Conservation (phyloP, 2,888 invertebrate species). For the Nezara viridula region DNA sequence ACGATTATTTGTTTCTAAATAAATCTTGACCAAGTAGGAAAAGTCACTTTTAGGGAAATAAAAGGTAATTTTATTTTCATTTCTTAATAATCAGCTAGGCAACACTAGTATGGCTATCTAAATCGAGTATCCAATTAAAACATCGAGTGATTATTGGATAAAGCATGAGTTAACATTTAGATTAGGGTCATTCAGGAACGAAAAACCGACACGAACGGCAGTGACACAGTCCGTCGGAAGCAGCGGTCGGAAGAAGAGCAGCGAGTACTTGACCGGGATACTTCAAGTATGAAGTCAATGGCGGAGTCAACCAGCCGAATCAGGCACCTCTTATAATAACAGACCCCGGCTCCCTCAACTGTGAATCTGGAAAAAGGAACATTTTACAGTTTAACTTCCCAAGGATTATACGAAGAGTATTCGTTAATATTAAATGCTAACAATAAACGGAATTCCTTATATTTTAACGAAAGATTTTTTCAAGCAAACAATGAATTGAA, state of each 20-base stretch:
- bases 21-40: too few relatives aligned
- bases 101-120: too few relatives aligned
- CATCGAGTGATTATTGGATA: too few relatives aligned
- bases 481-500: too few relatives aligned
- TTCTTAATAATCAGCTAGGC: too few relatives aligned
- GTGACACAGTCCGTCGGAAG: background rate
- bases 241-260: slow-evolving; percentile 36
- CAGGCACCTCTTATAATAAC: slow-evolving; percentile 13
- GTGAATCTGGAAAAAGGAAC: background rate
- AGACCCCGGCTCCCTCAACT: background rate
- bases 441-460: background rate
- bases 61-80: too few relatives aligned
- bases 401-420: background rate
- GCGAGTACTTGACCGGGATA: slow-evolving; percentile 53
- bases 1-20: too few relatives aligned
- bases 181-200: background rate
- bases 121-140: too few relatives aligned
- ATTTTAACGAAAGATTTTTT: too few relatives aligned
- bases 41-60: too few relatives aligned
- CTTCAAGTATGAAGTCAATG: slow-evolving; percentile 51
- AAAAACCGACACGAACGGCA: background rate
- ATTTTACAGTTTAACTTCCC: background rate
- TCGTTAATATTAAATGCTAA: background rate
- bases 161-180: background rate
- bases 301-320: background rate